Conservation (phyloP, 2,888 invertebrate species). For the Cyclophora punctaria region DNA sequence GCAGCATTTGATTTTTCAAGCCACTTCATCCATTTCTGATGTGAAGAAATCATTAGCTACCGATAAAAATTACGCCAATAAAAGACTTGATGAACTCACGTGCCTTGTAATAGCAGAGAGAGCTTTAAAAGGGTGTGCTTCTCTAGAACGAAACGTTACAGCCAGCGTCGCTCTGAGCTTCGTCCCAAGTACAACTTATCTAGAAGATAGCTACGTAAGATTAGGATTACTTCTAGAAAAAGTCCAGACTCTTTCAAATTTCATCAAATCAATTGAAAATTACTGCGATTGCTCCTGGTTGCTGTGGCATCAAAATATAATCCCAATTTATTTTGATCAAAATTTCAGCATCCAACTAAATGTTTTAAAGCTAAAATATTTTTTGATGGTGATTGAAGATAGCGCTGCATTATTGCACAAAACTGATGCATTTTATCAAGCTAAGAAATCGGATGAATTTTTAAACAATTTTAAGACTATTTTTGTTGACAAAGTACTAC, state of each 20-base stretch:
- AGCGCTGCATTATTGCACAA: constrained; percentile 48
- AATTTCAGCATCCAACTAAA: constrained; percentile 80
- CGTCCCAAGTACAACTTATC: constrained; percentile 75
- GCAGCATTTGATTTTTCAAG: constrained; percentile 87
- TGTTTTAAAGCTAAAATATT: constrained; percentile 74
- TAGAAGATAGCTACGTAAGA: constrained; percentile 77
- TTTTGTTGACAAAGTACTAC: constrained; percentile 75
- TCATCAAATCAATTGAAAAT: constrained; percentile 72
- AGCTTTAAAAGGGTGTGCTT: constrained; percentile 78
- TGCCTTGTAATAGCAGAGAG: constrained; percentile 84
- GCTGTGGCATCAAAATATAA: constrained; percentile 86
- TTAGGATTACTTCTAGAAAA: constrained; percentile 78
- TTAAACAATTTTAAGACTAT: constrained; percentile 47
- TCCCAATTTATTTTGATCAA: constrained; percentile 85
- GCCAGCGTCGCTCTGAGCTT: constrained; percentile 81
- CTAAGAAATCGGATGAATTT: constrained; percentile 45
- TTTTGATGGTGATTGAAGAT: constrained; percentile 63
- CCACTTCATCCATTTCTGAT: constrained; percentile 78
- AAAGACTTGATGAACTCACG: constrained; percentile 81
- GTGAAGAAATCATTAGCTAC: constrained; percentile 80
- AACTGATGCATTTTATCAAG: constrained; percentile 44
- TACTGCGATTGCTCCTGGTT: constrained; percentile 85
- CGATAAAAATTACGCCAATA: constrained; percentile 78
- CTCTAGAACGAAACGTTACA: constrained; percentile 78
- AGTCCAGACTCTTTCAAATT: constrained; percentile 77